Evolutionary conservation across 2,888 invertebrate species (phyloP).

Genomic region (Slavum lentiscoides): DNA sequence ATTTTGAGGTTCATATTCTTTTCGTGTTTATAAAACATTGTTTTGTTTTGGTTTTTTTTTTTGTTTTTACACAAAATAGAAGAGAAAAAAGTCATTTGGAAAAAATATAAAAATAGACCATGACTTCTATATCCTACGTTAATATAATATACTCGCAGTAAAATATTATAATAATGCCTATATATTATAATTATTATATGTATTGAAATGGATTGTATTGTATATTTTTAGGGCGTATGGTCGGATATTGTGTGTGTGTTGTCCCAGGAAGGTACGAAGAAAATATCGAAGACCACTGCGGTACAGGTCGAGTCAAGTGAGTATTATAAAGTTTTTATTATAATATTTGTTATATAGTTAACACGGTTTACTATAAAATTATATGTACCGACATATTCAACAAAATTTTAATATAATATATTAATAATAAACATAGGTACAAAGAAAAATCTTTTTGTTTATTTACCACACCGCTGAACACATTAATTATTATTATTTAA

Average conservation of each 20-base stretch:
- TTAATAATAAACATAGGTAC: no score
- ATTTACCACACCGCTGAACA: no score
- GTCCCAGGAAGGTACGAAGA: conserved; percentile 77
- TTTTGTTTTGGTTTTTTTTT: background rate
- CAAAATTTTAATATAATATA: no score
- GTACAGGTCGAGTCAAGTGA: conserved; percentile 83
- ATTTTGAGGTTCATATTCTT: background rate
- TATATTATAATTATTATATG: background rate
- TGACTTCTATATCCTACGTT: background rate
- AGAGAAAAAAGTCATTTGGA: background rate
- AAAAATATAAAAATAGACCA: background rate
- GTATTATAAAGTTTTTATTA: conserved; percentile 56
- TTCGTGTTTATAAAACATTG: background rate
- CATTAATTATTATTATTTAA: no score
- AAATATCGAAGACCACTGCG: conserved; percentile 84
- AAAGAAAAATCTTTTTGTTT: no score
- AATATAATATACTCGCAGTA: background rate
- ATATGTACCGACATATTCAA: background rate
- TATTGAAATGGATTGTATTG: no score
- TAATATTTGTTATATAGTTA: background rate
- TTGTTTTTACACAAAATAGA: background rate
- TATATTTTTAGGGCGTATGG: conserved; percentile 78
- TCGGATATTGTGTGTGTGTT: conserved; percentile 86
- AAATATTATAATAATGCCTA: background rate
- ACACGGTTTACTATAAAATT: background rate